These are phyloP conservation scores for Diplosoma virens DNA, from an alignment of 23 tunicate species.

Conservation along the genomic window DNA sequence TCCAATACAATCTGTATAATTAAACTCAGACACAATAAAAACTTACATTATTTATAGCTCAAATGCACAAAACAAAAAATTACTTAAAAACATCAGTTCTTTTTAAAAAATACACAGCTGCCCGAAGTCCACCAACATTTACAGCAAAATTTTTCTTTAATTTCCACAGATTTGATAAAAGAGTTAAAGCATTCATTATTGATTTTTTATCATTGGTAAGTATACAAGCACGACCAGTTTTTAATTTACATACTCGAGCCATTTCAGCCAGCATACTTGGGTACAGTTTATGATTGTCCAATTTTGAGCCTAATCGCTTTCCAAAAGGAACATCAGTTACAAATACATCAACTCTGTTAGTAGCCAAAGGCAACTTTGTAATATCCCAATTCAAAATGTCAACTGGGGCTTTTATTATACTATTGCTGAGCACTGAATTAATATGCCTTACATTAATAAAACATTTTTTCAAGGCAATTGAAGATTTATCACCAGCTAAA, in stretches of 20 bases:
- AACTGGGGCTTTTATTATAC: slow-evolving; percentile 10
- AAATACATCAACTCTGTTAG: slow-evolving; percentile 57
- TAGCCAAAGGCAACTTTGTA: slow-evolving; percentile 57
- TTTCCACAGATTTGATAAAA: slow-evolving; percentile 36
- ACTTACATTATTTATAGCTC: not conserved
- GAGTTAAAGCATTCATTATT: slow-evolving; percentile 33
- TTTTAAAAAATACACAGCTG: slow-evolving; percentile 64
- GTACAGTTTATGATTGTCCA: slow-evolving; percentile 63
- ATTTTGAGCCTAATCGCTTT: slow-evolving; percentile 74
- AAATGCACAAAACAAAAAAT: no score
- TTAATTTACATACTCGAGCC: slow-evolving; percentile 50
- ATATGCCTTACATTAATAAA: slow-evolving; percentile 24
- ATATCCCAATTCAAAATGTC: slow-evolving; percentile 73
- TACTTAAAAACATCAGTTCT: no score
- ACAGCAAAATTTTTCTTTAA: slow-evolving; percentile 25
- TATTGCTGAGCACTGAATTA: not conserved
- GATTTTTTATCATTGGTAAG: slow-evolving; percentile 74
- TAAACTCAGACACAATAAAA: not conserved
- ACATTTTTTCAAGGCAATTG: slow-evolving; percentile 35
- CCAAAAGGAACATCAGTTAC: slow-evolving; percentile 97
- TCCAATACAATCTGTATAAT: no score
- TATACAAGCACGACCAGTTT: slow-evolving; percentile 66
- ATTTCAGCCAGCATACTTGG: slow-evolving; percentile 60
- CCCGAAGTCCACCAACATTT: slow-evolving; percentile 81
- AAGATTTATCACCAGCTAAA: slow-evolving; percentile 59